A percentile compares a stretch with the other conserved stretches of the same genome.
Conservation (phyloP, 2,113 vertebrate species). For the Mesitornis unicolor region DNA sequence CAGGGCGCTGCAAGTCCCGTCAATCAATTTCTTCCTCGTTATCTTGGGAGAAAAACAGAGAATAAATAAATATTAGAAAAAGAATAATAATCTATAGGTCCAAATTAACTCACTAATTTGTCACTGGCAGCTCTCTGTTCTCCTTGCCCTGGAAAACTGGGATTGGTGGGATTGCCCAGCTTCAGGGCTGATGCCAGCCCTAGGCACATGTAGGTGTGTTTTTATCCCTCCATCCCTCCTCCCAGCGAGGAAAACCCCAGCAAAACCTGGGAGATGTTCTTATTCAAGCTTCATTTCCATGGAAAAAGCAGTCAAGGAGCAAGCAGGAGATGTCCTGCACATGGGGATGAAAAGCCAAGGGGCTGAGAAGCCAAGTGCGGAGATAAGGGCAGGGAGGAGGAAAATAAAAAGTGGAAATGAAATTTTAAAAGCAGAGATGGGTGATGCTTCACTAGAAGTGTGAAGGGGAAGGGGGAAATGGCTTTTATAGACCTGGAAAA, state of each 20-base stretch:
- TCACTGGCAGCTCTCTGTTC: not conserved
- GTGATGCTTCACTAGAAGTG: not conserved
- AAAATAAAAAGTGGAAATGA: not conserved
- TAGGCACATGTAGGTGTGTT: not conserved
- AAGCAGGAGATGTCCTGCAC: not conserved
- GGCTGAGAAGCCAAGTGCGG: fast-evolving
- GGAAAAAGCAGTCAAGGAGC: not conserved
- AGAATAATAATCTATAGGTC: not conserved
- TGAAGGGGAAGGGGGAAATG: not conserved
- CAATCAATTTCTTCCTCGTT: slow-evolving; percentile 52
- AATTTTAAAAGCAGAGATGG: fast-evolving
- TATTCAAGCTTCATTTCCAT: not conserved
- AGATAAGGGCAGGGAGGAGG: not conserved
- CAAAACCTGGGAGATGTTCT: not conserved
- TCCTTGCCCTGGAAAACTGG: not conserved
- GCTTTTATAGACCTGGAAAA: not conserved
- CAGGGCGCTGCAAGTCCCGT: not conserved
- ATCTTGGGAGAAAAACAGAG: not conserved
- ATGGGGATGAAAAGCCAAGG: not conserved
- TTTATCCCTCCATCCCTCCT: not conserved
- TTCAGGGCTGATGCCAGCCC: not conserved
- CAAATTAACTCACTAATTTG: not conserved
- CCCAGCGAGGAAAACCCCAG: not conserved
- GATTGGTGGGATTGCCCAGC: no score
- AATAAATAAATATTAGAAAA: not conserved